Conservation (phyloP, 1,140 invertebrate species). For the Littorina saxatilis region DNA sequence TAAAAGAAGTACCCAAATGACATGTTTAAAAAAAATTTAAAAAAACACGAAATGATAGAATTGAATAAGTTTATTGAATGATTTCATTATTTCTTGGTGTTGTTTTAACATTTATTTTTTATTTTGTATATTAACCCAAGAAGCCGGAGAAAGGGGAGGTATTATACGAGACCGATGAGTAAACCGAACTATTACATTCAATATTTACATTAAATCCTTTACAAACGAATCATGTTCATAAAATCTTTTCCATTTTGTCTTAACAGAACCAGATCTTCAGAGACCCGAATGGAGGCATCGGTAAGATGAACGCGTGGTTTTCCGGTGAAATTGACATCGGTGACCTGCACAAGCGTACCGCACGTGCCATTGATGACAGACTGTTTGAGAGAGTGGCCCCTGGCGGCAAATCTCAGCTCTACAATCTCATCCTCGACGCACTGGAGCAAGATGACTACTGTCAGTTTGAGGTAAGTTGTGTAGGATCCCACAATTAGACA, state of each 20-base stretch:
- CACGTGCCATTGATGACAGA: conserved; percentile 46
- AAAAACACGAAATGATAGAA: no score
- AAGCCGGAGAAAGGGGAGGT: no score
- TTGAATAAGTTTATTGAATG: no score
- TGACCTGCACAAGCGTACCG: conserved; percentile 37
- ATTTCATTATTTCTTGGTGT: no score
- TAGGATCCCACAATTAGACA: not conserved
- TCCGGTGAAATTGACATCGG: not conserved
- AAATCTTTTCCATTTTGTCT: not conserved
- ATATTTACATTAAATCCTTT: no score
- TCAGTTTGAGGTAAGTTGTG: conserved; percentile 43
- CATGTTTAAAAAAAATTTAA: no score
- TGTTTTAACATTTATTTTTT: no score
- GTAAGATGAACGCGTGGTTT: conserved; percentile 45
- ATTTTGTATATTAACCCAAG: no score
- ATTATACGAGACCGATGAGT: no score
- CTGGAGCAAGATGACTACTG: conserved; percentile 54
- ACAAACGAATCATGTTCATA: no score
- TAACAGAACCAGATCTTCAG: conserved; percentile 32
- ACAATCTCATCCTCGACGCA: conserved; percentile 45
- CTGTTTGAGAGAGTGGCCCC: conserved; percentile 44
- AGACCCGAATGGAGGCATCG: conserved; percentile 35
- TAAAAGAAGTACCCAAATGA: no score
- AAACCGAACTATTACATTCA: no score
- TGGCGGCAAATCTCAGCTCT: conserved; percentile 38